A percentile compares a stretch with the other conserved stretches of the same genome.
These are phyloP conservation scores for Rhodinocichla rosea DNA, from an alignment of 2,113 vertebrate genomes.

Conservation along the genomic window DNA sequence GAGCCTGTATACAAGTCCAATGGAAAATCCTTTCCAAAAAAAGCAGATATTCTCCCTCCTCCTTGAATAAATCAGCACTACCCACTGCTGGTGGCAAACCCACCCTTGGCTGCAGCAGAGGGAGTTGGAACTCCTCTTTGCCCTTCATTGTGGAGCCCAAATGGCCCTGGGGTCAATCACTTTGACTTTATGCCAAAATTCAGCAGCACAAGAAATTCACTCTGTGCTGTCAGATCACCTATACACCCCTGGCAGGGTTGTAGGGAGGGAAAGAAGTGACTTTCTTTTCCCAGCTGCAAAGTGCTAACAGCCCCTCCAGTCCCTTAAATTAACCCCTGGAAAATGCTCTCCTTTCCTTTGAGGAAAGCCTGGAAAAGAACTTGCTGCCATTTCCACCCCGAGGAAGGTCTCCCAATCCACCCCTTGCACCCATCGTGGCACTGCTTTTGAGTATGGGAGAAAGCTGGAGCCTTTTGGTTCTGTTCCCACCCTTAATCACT, in stretches of 20 bases:
- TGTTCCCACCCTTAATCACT: not conserved
- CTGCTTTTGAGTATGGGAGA: not conserved
- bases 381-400: not conserved
- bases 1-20: not conserved
- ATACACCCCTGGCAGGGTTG: not conserved
- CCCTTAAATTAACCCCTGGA: not conserved
- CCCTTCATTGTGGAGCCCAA: not conserved
- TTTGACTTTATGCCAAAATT: not conserved
- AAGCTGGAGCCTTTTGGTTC: not conserved
- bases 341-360: not conserved
- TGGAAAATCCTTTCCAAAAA: not conserved
- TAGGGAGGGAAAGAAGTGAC: accelerated
- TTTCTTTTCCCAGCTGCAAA: not conserved
- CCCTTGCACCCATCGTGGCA: accelerated
- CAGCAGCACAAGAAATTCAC: not conserved
- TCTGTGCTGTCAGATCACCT: not conserved
- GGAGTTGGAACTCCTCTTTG: not conserved
- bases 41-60: not conserved
- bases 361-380: not conserved
- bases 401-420: not conserved
- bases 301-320: not conserved
- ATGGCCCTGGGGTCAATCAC: not conserved
- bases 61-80: not conserved
- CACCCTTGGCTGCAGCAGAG: not conserved
- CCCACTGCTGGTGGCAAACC: not conserved